Evolutionary conservation across 2,113 vertebrate genomes (phyloP), one percentile per base, ranked within the genome.

Genomic region (Nematolebias whitei): DNA sequence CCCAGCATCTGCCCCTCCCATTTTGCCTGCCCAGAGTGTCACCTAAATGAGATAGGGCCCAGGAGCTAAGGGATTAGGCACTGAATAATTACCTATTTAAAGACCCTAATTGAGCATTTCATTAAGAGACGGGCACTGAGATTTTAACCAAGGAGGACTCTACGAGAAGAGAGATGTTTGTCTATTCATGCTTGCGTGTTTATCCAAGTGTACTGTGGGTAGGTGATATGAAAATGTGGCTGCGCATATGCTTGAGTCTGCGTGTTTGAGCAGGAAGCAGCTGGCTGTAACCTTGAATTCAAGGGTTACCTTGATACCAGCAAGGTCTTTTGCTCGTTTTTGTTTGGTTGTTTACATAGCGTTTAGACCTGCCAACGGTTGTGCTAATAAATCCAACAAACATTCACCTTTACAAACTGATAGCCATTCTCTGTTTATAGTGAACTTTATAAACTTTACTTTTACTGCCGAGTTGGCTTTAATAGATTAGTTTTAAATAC

Each of bases 71-170:
- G 89, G 87, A 89, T 87, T 89, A 89, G 85, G 72, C 69, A 78
- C 74, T 87, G 86, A 85, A 90, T 91, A 91, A 92, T 92, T 91
- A 91, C 87, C 83, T 86, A 88, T 89, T 91, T 89, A 90, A 87
- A 90, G 87, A 79, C 79, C 78, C 71, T 91, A 89, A 91, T 91
- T 90, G 89, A 89, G 87, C 87, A 88, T 91, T 90, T 90, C 88
- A 91, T 92, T 91, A 89, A 88, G 81, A 83, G 83, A 79, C 80
- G 84, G 78, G 88, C 88, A 78, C 66, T 74, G 77, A 85, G 82
- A 84, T 90, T 87, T 78, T 82, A n/a, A 76, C 78, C 81, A 86
- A 83, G 68, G 82, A 89, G 63, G 77, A 57, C 51, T 79, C 74
- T 73, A 83, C 63, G 19, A 67, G 76, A 80, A 84, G 53, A 72